Conservation (phyloP, 1,140 invertebrate genomes). For the Saccostrea cuccullata region DNA sequence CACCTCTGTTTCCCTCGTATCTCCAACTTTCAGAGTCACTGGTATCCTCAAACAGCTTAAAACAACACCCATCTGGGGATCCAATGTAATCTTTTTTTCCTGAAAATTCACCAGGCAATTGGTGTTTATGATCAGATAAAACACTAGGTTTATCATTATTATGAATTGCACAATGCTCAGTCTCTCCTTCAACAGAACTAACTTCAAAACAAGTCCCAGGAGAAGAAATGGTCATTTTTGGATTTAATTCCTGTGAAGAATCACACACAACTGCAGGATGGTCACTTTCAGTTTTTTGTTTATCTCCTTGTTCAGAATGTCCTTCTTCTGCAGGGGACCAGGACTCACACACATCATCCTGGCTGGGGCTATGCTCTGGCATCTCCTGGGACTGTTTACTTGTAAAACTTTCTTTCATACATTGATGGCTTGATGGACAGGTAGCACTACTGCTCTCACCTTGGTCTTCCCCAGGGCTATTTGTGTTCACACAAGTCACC, state of each 20-base stretch:
- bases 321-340: neutral
- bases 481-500: slow-evolving; percentile 16
- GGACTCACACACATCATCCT: neutral
- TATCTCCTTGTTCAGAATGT: neutral
- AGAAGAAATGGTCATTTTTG: slow-evolving; percentile 13
- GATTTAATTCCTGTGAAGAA: neutral
- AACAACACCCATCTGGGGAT: slow-evolving; percentile 35
- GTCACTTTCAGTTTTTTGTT: neutral
- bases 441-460: slow-evolving; percentile 6
- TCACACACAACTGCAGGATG: neutral
- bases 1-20: slow-evolving; percentile 24
- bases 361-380: neutral
- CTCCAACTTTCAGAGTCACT: slow-evolving; percentile 29
- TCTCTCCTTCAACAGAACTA: slow-evolving; percentile 3
- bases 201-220: neutral
- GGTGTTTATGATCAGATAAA: neutral
- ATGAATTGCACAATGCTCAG: slow-evolving; percentile 15
- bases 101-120: slow-evolving; percentile 9
- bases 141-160: neutral
- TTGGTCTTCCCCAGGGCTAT: slow-evolving; percentile 10
- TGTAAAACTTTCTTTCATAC: slow-evolving; percentile 14
- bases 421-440: slow-evolving; percentile 17
- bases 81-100: slow-evolving; percentile 16
- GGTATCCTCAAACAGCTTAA: slow-evolving; percentile 18
- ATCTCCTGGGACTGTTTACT: slow-evolving; percentile 20